Conservation (phyloP, 1,140 invertebrate genomes). For the Augochlora pura region DNA sequence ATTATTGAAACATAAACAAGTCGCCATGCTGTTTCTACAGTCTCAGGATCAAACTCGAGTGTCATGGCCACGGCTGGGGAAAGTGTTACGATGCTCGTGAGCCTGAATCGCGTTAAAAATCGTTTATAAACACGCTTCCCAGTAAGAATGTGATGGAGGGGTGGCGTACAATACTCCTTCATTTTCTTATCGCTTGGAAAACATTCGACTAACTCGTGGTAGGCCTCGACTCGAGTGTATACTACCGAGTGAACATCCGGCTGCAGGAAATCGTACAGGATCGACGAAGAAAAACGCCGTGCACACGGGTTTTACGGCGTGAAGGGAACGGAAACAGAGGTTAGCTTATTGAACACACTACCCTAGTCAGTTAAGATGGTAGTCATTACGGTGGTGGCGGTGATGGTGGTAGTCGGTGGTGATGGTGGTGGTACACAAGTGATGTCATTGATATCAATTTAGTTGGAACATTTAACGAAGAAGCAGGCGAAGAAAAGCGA, state of each 20-base stretch:
- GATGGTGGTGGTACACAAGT: constrained; percentile 22
- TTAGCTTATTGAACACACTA: constrained; percentile 50
- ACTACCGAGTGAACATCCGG: background rate
- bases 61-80: background rate
- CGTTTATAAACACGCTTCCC: background rate
- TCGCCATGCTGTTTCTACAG: constrained; percentile 6
- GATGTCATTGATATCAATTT: constrained; percentile 51
- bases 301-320: background rate
- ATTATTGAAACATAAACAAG: background rate
- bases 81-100: background rate
- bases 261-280: background rate
- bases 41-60: constrained; percentile 8
- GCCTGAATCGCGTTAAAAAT: constrained; percentile 16
- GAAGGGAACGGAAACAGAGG: constrained; percentile 34
- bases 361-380: constrained; percentile 49
- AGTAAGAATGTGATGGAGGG: constrained; percentile 32
- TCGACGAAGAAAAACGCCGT: constrained; percentile 7
- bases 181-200: constrained; percentile 42
- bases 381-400: constrained; percentile 9
- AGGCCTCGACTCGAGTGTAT: no score
- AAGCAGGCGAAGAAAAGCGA: constrained; percentile 1
- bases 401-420: background rate
- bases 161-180: constrained; percentile 18
- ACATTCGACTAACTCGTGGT: background rate
- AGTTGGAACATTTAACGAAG: constrained; percentile 29